Percentiles rank a stretch among this genome's conserved stretches.
Conservation (phyloP, 1,140 invertebrate species). For the Coboldia fuscipes region DNA sequence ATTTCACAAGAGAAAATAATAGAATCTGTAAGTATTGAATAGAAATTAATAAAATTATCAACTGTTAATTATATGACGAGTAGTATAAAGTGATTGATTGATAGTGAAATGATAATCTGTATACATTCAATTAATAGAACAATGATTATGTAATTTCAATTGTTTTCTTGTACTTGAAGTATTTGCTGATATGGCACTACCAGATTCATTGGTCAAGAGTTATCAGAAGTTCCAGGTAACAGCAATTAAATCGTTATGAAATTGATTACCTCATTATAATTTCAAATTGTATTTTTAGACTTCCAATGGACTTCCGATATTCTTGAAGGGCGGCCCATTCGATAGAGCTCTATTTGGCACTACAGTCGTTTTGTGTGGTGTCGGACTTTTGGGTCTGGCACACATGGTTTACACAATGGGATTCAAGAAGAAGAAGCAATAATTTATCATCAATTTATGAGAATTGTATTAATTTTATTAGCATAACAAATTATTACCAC, state of each 20-base stretch:
- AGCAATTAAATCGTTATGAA: not conserved
- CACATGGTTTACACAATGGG: conserved; percentile 17
- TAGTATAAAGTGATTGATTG: too few species aligned
- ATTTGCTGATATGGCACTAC: conserved; percentile 20
- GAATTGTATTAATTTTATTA: too few species aligned
- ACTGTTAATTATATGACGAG: too few species aligned
- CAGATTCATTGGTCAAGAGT: conserved; percentile 14
- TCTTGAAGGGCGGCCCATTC: conserved; percentile 16
- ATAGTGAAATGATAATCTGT: too few species aligned
- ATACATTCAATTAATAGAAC: too few species aligned
- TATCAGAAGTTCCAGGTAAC: conserved; percentile 18
- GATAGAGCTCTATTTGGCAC: conserved; percentile 17
- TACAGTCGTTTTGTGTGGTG: conserved; percentile 13
- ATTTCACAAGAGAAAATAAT: too few species aligned
- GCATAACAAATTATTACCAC: too few species aligned
- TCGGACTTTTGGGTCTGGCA: conserved; percentile 14
- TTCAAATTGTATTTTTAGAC: conserved; percentile 7
- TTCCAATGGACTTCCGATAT: conserved; percentile 15
- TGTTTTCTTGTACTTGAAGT: too few species aligned
- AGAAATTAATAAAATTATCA: too few species aligned
- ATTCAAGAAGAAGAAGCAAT: conserved; percentile 17
- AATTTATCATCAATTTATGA: too few species aligned
- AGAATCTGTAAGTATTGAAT: too few species aligned
- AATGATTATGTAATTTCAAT: too few species aligned
- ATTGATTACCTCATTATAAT: conserved; percentile 2